Percentiles rank a stretch among this genome's conserved stretches.
Evolutionary conservation across 2,797 vertebrate species (phyloP).

Genomic region (Sylvilagus floridanus): DNA sequence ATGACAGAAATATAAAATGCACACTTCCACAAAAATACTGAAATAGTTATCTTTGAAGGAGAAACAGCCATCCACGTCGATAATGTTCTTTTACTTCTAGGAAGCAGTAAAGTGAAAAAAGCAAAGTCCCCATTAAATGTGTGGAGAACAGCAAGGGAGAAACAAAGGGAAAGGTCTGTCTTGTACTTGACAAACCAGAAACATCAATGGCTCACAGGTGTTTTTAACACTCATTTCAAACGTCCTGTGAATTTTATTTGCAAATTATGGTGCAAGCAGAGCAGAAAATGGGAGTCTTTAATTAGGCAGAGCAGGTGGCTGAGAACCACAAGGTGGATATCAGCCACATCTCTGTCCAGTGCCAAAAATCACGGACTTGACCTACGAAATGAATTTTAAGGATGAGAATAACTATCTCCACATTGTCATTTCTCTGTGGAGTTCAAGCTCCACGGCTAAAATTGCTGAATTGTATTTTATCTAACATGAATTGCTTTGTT

Average conservation of each 20-base stretch:
- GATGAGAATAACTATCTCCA: constrained; percentile 83
- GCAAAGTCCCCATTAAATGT: neutral
- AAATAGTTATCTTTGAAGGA: neutral
- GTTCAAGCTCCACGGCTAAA: constrained; percentile 80
- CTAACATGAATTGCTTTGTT: constrained; percentile 83
- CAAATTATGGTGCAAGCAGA: constrained; percentile 79
- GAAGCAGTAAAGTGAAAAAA: neutral
- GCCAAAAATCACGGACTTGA: constrained; percentile 78
- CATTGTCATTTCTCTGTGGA: constrained; percentile 79
- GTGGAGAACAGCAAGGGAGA: neutral
- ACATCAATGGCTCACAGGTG: neutral
- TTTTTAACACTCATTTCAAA: constrained; percentile 67
- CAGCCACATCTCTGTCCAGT: neutral
- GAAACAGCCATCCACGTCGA: neutral
- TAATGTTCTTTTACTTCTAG: neutral
- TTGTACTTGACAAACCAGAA: neutral
- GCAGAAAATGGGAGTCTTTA: constrained; percentile 82
- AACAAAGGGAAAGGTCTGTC: neutral
- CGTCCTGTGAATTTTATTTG: constrained; percentile 53
- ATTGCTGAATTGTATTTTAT: constrained; percentile 84
- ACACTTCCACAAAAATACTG: neutral
- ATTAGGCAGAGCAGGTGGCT: constrained; percentile 86
- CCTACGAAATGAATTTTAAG: constrained; percentile 81
- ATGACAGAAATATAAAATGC: neutral
- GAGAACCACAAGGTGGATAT: constrained; percentile 55